phyloP scores from a whole-genome alignment of 2,888 invertebrate species.

The Prosapia bicincta region DNA sequence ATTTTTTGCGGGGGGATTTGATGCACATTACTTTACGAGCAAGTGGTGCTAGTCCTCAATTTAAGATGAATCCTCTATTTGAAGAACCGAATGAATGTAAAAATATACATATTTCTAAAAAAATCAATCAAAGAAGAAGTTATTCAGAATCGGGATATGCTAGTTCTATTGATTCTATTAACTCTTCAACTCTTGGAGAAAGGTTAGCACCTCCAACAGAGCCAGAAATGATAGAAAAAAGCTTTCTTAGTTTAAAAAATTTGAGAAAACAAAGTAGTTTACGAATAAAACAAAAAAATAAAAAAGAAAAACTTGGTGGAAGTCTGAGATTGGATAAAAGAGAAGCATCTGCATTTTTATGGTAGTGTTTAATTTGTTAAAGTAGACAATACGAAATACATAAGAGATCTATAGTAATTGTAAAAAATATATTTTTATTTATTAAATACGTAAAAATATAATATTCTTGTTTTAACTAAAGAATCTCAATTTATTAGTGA shows the following conservation, averaged over 20 bases:
- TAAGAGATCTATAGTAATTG: neutral
- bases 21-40: constrained; percentile 45
- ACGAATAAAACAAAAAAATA: constrained; percentile 3
- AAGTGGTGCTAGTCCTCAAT: constrained; percentile 51
- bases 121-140: constrained; percentile 14
- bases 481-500: neutral
- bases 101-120: neutral
- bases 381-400: neutral
- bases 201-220: constrained; percentile 47
- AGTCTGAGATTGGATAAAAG: constrained; percentile 50
- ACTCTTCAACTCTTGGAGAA: constrained; percentile 14
- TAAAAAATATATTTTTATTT: neutral
- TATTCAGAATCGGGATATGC: constrained; percentile 37
- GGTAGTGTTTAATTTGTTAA: constrained; percentile 10
- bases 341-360: constrained; percentile 3
- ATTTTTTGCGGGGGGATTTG: constrained; percentile 31
- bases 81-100: constrained; percentile 18
- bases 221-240: constrained; percentile 56
- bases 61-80: constrained; percentile 54
- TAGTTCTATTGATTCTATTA: constrained; percentile 35
- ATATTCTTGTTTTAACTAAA: neutral
- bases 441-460: no score
- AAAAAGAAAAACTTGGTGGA: constrained; percentile 51
- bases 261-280: constrained; percentile 51
- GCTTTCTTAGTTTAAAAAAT: constrained; percentile 53